Evolutionary conservation across 1,140 invertebrate species (phyloP), one percentile per base, ranked within the genome.

Genomic region (Oedothorax gibbosus): DNA sequence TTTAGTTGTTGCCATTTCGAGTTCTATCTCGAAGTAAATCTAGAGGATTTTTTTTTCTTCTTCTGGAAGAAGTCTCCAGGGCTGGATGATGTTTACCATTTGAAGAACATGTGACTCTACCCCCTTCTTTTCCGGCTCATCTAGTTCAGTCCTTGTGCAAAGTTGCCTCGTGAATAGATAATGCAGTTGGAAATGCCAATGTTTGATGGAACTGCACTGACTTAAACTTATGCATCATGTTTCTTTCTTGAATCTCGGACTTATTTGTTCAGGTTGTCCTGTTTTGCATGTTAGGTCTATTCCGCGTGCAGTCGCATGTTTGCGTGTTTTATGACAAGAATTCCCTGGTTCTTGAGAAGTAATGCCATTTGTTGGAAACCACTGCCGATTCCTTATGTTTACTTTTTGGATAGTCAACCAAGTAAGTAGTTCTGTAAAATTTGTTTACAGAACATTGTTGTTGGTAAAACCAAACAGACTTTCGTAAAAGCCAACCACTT

Each of bases 141-240:
- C 69, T 82, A 51, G 51, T 75, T 51, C 62, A 51, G 72, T 18
- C 65, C 60, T 72, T 75, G 81, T 84, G 80, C 69, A 82, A 82
- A 72, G 80, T 71, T 73, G 72, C 69, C 56, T 73, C 69, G 12
- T 84, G 81, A 84, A 84, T 76, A 84, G 81, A 75, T 75, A 76
- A 84, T 84, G 72, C 69, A 71, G 80, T 15, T n/a, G 56, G 60
- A 54, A 64, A 73, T 21, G 51, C 68, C 53, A 50, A 66, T 15
- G 49, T 54, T 79, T n/a, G 64, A 66, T 79, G 62, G 50, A 79
- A 79, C 66, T 79, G 51, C 35, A 12, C 18, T 53, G 50, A 15
- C 68, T 60, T 71, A 71, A 81, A 81, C 66, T 71, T 81, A 82
- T 82, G 80, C 80, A 73, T n/a, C 20, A 53, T 73, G 80, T 82